These are phyloP conservation scores for Ectemnius cavifrons DNA, from an alignment of 2,888 invertebrate species.

Conservation along the genomic window DNA sequence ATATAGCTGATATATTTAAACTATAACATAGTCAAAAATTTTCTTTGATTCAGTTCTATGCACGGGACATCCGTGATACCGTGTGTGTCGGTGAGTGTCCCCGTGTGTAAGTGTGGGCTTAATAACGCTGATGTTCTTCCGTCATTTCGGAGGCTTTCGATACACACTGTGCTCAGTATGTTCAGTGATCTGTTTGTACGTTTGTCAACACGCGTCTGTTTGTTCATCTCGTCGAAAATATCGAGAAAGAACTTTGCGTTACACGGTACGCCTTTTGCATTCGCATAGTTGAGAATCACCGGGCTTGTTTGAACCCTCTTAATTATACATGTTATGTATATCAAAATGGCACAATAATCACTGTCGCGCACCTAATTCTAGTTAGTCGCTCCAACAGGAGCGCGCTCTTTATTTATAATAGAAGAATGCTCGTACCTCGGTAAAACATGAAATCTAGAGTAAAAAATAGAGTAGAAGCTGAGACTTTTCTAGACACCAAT, in stretches of 20 bases:
- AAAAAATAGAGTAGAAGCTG: slow-evolving; percentile 60
- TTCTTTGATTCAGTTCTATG: slow-evolving; percentile 59
- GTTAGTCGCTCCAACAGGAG: slow-evolving; percentile 29
- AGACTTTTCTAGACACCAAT: slow-evolving; percentile 56
- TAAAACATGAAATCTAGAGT: slow-evolving; percentile 54
- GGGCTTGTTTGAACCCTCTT: slow-evolving; percentile 46
- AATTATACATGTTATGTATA: slow-evolving; percentile 38
- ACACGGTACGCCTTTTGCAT: slow-evolving; percentile 10
- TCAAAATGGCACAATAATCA: slow-evolving; percentile 50
- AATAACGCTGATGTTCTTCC: slow-evolving; percentile 16
- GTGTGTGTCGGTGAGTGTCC: slow-evolving; percentile 3
- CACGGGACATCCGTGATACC: slow-evolving; percentile 36
- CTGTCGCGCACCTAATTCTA: slow-evolving; percentile 40
- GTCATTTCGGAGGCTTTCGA: neutral
- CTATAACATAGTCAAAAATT: slow-evolving; percentile 51
- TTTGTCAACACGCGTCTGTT: neutral
- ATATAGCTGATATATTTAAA: slow-evolving; percentile 41
- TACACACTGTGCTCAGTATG: too few species aligned
- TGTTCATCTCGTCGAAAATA: slow-evolving; percentile 11
- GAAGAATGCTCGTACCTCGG: slow-evolving; percentile 45
- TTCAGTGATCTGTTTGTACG: too few species aligned
- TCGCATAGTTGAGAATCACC: slow-evolving; percentile 32
- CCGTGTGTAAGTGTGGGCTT: too few species aligned
- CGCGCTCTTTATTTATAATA: slow-evolving; percentile 28
- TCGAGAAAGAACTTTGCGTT: slow-evolving; percentile 28